Evolutionary conservation across 2,113 vertebrate species (phyloP), one percentile per base, ranked within the genome.

Genomic region (Campylomormyrus tamandua): DNA sequence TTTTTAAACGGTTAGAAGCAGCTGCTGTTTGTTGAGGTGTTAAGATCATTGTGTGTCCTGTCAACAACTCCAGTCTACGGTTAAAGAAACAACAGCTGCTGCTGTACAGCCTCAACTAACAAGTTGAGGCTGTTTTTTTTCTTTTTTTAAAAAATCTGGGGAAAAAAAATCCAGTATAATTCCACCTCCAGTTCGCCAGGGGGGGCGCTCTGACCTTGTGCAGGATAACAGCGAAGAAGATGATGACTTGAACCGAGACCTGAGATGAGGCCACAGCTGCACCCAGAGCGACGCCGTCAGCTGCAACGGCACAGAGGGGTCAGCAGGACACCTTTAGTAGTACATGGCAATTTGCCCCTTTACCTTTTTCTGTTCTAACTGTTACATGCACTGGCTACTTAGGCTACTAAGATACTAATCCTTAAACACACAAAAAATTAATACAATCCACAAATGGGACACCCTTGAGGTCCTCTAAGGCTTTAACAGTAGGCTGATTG

Each of bases 191-290:
- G 27, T 83, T 83, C 19, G 3, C 27, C 46, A 27, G n/a, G 10
- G 49, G 31, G 49, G 42, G 31, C 10, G 1, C 92, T 70, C 62
- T 93, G 92, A 96, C 96, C 96, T 97, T 97, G 94, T 96, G 96
- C 46, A 97, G 93, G 91, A 96, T 96, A 45, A 97, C 96, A 48
- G 96, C 96, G 11, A 96, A 93, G 93, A 97, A 96, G 1, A 96
- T 95, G 2, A 97, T 92, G 74, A 96, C 92, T 91, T 97, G 96
- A 87, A 96, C 95, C 0, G 96, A 95, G 85, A 95, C 93, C 90
- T 96, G 93, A 3, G 95, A 94, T 0, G 96, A 96, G 10, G 95
- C 94, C n/a, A 94, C 96, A 5, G 96, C 96, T 15, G 96, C 95
- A 11, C 96, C 96, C 0, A 97, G 94, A 85, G 96, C 96, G 35